A percentile compares a stretch with the other conserved stretches of the same genome.
phyloP scores from a whole-genome alignment of 2,888 invertebrate genomes.

The Mythimna vitellina region DNA sequence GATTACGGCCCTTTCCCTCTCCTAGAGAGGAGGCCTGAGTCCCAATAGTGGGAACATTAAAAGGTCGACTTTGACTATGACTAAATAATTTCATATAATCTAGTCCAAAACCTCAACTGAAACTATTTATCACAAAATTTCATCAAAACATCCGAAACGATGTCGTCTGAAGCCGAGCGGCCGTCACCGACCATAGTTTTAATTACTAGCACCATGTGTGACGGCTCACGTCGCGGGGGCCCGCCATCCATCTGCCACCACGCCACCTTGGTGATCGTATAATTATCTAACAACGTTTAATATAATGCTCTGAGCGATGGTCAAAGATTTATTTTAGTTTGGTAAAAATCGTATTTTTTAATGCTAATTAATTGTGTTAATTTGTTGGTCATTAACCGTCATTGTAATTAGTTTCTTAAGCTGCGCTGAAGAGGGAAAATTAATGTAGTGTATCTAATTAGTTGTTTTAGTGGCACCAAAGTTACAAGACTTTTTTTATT shows the following conservation, averaged over 20 bases:
- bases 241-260: conserved; percentile 67
- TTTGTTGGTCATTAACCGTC: neutral
- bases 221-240: conserved; percentile 83
- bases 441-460: neutral
- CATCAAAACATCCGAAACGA: conserved; percentile 41
- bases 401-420: too few relatives aligned
- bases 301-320: conserved; percentile 60
- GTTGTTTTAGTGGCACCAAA: neutral
- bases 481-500: neutral
- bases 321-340: conserved; percentile 22
- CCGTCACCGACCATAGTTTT: conserved; percentile 71
- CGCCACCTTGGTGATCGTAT: conserved; percentile 84
- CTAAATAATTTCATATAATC: too few relatives aligned
- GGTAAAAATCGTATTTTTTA: neutral
- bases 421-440: neutral
- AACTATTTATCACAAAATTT: conserved; percentile 43
- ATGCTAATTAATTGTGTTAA: neutral
- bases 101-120: neutral
- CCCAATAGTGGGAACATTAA: too few relatives aligned
- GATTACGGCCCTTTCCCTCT: too few relatives aligned
- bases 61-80: too few relatives aligned
- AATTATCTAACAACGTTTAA: conserved; percentile 83
- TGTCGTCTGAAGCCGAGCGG: conserved; percentile 25
- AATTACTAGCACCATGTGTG: conserved; percentile 88
- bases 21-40: too few relatives aligned